Base-by-base conservation (phyloP, 1,140 invertebrate species). In the Ephestia elutella region DNA sequence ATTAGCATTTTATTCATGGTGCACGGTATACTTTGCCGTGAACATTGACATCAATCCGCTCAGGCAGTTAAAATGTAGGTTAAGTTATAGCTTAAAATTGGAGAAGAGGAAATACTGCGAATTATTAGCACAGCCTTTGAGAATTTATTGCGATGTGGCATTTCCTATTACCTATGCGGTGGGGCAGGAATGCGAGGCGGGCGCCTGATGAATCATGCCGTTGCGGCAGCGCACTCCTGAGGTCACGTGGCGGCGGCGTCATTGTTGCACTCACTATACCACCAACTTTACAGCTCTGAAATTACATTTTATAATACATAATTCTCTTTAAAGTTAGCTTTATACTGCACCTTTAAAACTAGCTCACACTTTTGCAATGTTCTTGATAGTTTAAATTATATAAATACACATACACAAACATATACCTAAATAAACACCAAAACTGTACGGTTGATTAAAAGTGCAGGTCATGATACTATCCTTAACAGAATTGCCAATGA, bases 161-260 rank as follows among this genome's bases (percentile, higher is more conserved):
- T 86, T 86, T 81, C 76, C 78, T 77, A 86, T 86, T 83, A 82
- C 66, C 78, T 82, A 77, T 75, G 70, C 75, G 71, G 73, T 72
- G 58, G 53, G 66, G 60, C 25, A 65, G 80, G 78, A 79, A 82
- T 84, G 78, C 68, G 68, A 62, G 60, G 58, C 62, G 60, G 57
- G 50, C 61, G 66, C 21, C 67, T 53, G 75, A 72, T 81, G 76
- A 83, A 74, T 82, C 82, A 82, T 73, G 63, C 49, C 49, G 35
- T 61, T 35, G n/a, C n/a, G n/a, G 60, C 65, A 54, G 62, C 62
- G 68, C 56, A 58, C 63, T 62, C 62, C 68, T 78, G 75, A 76
- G 80, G 80, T 82, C 80, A 75, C 81, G 74, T 71, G 69, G 72
- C 62, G 50, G 61, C 68, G 75, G 60, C 82, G 80, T 82, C 79